Percentiles rank a stretch among this genome's conserved stretches.
These are phyloP conservation scores for Ceriagrion tenellum DNA, from an alignment of 2,888 invertebrate genomes.

Conservation along the genomic window DNA sequence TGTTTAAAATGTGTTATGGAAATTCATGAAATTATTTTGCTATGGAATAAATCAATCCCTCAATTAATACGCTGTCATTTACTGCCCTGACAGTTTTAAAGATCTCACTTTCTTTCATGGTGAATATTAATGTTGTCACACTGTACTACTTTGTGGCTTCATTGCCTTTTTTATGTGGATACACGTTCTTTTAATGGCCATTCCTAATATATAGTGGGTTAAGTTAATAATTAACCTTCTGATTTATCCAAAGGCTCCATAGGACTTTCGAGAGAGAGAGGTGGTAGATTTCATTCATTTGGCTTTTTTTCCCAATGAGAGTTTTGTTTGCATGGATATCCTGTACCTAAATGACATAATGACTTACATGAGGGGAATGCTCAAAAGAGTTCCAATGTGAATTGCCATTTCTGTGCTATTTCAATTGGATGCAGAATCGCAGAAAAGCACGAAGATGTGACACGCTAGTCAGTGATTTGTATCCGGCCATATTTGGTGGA, in stretches of 20 bases:
- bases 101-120: background rate
- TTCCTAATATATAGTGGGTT: no score
- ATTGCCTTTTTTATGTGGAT: background rate
- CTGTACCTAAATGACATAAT: background rate
- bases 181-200: no score
- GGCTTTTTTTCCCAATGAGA: background rate
- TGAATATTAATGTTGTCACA: background rate
- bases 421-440: background rate
- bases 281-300: no score
- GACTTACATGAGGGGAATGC: background rate
- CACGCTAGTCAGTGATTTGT: conserved; percentile 47
- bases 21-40: conserved; percentile 14
- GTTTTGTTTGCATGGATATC: background rate
- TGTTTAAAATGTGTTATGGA: background rate
- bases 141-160: background rate
- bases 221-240: no score
- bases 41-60: conserved; percentile 6
- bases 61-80: background rate
- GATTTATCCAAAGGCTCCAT: no score
- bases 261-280: no score
- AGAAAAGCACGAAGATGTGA: background rate
- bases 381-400: conserved; percentile 14
- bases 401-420: background rate
- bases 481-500: conserved; percentile 47
- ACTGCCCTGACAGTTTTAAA: background rate